Evolutionary conservation across 2,113 vertebrate species (phyloP).

Genomic region (human (Homo sapiens)): DNA sequence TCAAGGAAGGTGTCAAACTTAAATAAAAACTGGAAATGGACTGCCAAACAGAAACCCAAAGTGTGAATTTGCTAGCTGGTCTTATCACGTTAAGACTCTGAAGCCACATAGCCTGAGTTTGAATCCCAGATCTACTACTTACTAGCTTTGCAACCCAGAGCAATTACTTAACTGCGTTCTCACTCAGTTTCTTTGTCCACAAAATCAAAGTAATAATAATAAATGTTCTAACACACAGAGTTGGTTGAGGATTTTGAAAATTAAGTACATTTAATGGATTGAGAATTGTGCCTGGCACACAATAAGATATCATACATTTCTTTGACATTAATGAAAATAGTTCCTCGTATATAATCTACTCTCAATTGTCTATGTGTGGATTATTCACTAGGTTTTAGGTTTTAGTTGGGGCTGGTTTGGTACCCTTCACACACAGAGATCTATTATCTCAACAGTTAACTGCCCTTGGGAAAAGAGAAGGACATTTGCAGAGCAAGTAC

Average conservation of each 20-base stretch:
- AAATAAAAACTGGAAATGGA: not conserved
- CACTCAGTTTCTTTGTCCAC: not conserved
- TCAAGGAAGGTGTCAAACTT: not conserved
- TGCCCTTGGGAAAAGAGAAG: not conserved
- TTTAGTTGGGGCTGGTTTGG: not conserved
- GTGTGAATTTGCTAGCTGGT: not conserved
- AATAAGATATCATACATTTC: not conserved
- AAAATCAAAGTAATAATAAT: not conserved
- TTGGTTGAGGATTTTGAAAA: not conserved
- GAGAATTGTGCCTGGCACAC: not conserved
- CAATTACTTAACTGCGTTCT: not conserved
- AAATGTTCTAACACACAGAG: not conserved
- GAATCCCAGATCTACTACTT: not conserved
- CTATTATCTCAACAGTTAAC: not conserved
- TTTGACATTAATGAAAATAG: not conserved
- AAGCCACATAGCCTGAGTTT: not conserved
- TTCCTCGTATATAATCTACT: not conserved
- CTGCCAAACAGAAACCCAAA: not conserved
- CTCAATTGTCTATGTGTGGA: not conserved
- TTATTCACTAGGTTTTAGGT: not conserved
- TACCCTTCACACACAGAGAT: accelerated
- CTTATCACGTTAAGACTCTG: not conserved
- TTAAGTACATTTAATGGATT: not conserved
- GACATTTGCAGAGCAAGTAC: not conserved
- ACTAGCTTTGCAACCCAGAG: not conserved